Evolutionary conservation across 2,113 vertebrate genomes (phyloP), one percentile per base, ranked within the genome.

Genomic region (Acrocephalus kingi): DNA sequence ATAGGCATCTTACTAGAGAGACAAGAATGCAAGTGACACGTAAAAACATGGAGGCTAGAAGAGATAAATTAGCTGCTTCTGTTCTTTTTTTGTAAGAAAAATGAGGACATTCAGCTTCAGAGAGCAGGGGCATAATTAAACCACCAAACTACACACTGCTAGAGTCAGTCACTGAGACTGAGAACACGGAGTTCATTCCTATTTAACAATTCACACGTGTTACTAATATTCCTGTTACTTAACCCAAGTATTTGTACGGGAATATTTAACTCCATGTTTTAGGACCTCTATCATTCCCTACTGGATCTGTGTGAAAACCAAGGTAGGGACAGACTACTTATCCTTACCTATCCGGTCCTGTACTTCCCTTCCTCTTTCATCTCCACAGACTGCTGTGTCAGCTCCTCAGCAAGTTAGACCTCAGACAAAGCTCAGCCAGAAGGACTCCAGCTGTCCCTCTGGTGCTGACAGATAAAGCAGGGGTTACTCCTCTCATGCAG

Each of bases 31-130:
- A 84, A 95, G 54, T 35, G 30, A 54, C 30, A 59, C 33, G 68
- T 15, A 35, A 8, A 81, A 87, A 69, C 39, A 59, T 3, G 45
- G 17, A 67, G 67, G 28, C 10, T 30, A 52, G 77, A 71, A 68
- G 35, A 89, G 30, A 84, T 8, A 82, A 63, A 89, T 79, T 13
- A 87, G 52, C 74, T 68, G 69, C 30, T 93, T 82, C 82, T 84
- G 31, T 31, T 93, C 51, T 78, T 87, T 84, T 87, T 87, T 84
- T 87, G 33, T 82, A 45, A 89, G 66, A 91, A 89, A 93, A 95
- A 87, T 31, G 13, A 91, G 41, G 77, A 45, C 48, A 79, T n/a
- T 59, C 39, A 72, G 74, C 81, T 90, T 72, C 83, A 82, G 67
- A 90, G 54, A 89, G 43, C 46, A 92, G 52, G n/a, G 39, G 19